phyloP scores from a whole-genome alignment of 2,888 invertebrate species.

The Parascotia fuliginaria region DNA sequence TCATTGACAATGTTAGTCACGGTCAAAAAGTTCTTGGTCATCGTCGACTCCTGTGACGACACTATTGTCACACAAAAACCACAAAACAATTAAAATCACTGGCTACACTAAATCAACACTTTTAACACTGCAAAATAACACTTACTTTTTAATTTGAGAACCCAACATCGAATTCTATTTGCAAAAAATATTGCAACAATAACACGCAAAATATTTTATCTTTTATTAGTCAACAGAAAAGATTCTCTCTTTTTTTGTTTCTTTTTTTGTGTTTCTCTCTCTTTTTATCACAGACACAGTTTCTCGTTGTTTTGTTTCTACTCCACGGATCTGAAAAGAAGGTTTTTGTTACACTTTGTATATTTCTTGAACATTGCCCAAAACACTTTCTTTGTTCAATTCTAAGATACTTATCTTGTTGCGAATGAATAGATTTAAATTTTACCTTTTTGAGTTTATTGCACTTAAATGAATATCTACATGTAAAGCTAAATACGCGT shows the following conservation, averaged over 20 bases:
- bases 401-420: slow-evolving; percentile 1
- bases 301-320: slow-evolving; percentile 57
- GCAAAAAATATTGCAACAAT: slow-evolving; percentile 64
- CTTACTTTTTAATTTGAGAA: slow-evolving; percentile 74
- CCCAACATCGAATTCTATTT: slow-evolving; percentile 77
- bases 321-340: slow-evolving; percentile 56
- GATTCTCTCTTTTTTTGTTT: slow-evolving; percentile 22
- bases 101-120: slow-evolving; percentile 25
- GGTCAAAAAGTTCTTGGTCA: slow-evolving; percentile 86
- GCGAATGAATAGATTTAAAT: not conserved
- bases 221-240: slow-evolving; percentile 47
- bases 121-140: slow-evolving; percentile 44
- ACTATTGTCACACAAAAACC: slow-evolving; percentile 63
- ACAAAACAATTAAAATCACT: slow-evolving; percentile 39
- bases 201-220: slow-evolving; percentile 68
- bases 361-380: slow-evolving; percentile 28
- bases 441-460: not conserved
- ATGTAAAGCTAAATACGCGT: too few species aligned
- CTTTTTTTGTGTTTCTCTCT: slow-evolving; percentile 52
- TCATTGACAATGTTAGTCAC: slow-evolving; percentile 89
- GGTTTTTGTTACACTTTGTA: slow-evolving; percentile 25
- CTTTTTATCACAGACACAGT: slow-evolving; percentile 67
- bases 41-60: slow-evolving; percentile 79
- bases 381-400: slow-evolving; percentile 33
- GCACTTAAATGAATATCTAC: not conserved